phyloP scores from a whole-genome alignment of 2,888 invertebrate genomes.

The Sesamia inferens region DNA sequence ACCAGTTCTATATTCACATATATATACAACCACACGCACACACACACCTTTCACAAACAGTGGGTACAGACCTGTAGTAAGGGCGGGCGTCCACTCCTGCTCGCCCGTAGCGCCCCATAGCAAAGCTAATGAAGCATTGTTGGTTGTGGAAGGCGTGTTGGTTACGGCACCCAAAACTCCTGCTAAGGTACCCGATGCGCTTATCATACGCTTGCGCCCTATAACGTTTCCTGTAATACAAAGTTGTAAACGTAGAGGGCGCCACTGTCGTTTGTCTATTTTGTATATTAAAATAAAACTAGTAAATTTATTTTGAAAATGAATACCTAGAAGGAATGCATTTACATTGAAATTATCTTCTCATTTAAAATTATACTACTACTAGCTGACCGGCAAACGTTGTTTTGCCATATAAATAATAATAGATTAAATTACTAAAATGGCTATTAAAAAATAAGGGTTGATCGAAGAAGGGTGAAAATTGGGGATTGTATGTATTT shows the following conservation, averaged over 20 bases:
- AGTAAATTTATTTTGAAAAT: not conserved
- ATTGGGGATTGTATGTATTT: too few relatives aligned
- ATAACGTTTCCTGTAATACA: conserved; percentile 80
- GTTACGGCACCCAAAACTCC: conserved; percentile 67
- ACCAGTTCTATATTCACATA: conserved; percentile 30
- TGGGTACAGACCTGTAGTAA: conserved; percentile 94
- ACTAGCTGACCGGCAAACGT: too few relatives aligned
- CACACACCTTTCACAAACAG: conserved; percentile 10
- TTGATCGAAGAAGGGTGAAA: too few relatives aligned
- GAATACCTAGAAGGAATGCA: not conserved
- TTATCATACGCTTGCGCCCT: conserved; percentile 85
- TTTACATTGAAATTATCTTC: not conserved
- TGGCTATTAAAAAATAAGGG: too few relatives aligned
- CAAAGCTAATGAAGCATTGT: conserved; percentile 91
- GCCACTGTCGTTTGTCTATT: not conserved
- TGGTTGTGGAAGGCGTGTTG: conserved; percentile 80
- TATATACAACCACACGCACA: conserved; percentile 42
- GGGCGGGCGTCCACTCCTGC: conserved; percentile 98
- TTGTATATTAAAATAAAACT: conserved; percentile 3
- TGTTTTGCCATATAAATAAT: too few relatives aligned
- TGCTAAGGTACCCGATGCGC: conserved; percentile 78
- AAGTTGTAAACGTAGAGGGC: conserved; percentile 4
- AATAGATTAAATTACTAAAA: too few relatives aligned
- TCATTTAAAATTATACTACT: not conserved
- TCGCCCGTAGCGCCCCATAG: conserved; percentile 99